Base-by-base conservation (phyloP, 1,140 invertebrate species). In the Triops cancriformis region DNA sequence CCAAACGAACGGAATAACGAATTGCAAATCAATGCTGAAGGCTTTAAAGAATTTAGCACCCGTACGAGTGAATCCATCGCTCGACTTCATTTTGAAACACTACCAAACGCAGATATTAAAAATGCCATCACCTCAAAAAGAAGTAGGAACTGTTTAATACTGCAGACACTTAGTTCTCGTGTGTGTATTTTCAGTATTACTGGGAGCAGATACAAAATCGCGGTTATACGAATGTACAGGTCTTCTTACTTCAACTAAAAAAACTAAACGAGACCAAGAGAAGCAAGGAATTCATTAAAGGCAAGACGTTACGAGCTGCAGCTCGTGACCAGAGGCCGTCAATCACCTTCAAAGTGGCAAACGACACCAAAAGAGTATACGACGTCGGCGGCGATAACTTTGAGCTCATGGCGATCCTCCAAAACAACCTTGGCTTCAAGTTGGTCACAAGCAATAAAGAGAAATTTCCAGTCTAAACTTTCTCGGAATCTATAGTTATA, bases 241-340 rank as follows among this genome's bases (percentile, higher is more conserved):
- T 64, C 14, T 64, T 64, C 51, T 0, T 64, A 64, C 6, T 14
- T 14, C 0, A 64, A 14, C 18, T 18, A 10, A 9, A 64, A 14
- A n/a, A 64, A 64, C 18, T 18, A n/a, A 6, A 14, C 51, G 51
- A 23, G 6, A 64, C 2, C 9, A 6, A 2, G 31, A 18, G 5
- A 64, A 64, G 51, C 51, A 64, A 64, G 23, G 14, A 64, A 64
- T 64, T n/a, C 51, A 64, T 64, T 14, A 64, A 64, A 64, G 51
- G 51, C 4, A 64, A 64, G 23, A 64, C 51, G 10, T 64, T 64
- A 23, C 14, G 5, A 1, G 14, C 51, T 23, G 51, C 51, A n/a
- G 51, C 51, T n/a, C 51, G 51, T 23, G 51, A 64, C 18, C 18
- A 18, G 51, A 64, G 14, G 18, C 51, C 51, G 10, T 64, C 51